Evolutionary conservation across 1,140 invertebrate species (phyloP).

Genomic region (Drosophila repleta): DNA sequence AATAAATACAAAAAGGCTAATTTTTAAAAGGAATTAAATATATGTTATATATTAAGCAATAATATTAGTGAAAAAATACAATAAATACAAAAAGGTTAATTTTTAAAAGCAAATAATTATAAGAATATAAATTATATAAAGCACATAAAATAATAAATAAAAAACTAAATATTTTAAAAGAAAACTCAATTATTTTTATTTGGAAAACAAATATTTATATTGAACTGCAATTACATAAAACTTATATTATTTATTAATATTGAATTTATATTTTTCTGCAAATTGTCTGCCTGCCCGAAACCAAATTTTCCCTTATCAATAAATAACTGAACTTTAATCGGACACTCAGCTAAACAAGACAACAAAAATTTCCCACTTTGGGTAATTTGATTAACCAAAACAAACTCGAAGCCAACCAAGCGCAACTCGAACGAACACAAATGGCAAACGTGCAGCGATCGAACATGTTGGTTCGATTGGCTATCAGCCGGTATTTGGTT

Average conservation of each 20-base stretch:
- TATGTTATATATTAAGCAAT: no score
- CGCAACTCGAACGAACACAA: slow-evolving; percentile 16
- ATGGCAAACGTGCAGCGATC: slow-evolving; percentile 38
- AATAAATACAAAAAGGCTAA: no score
- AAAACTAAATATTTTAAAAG: no score
- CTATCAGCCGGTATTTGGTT: slow-evolving; percentile 22
- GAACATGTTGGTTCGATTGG: slow-evolving; percentile 35
- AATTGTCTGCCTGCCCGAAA: not conserved
- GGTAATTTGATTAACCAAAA: slow-evolving; percentile 56
- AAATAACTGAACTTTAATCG: not conserved
- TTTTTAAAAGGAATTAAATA: no score
- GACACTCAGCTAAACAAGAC: not conserved
- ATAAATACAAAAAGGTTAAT: no score
- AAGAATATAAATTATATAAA: no score
- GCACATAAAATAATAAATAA: no score
- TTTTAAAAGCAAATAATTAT: no score
- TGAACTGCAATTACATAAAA: no score
- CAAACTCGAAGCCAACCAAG: slow-evolving; percentile 40
- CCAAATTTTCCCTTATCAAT: not conserved
- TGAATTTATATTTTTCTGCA: not conserved
- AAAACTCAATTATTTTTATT: no score
- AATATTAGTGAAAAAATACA: no score
- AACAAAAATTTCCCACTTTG: slow-evolving; percentile 12
- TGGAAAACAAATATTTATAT: no score
- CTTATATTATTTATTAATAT: not conserved